A percentile compares a stretch with the other conserved stretches of the same genome.
phyloP scores from a whole-genome alignment of 2,113 vertebrate species.

The Myrmophylax atrothorax region DNA sequence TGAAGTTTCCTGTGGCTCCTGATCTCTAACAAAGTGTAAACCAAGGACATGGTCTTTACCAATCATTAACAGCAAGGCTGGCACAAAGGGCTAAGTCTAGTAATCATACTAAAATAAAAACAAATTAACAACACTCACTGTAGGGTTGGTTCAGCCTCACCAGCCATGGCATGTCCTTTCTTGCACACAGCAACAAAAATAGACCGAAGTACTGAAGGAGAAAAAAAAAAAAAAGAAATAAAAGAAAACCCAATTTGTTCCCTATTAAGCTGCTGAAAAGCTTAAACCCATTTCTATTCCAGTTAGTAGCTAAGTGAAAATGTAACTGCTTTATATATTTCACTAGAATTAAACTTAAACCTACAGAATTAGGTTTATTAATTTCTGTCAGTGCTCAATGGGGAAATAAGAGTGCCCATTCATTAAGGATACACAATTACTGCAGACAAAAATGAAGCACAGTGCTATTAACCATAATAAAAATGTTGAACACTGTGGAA shows the following conservation, averaged over 20 bases:
- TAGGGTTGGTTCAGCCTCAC: slow-evolving; percentile 45
- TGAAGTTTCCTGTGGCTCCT: slow-evolving; percentile 41
- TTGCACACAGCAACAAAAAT: slow-evolving; percentile 35
- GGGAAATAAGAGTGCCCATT: slow-evolving; percentile 84
- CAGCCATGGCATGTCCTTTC: slow-evolving; percentile 39
- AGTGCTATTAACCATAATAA: slow-evolving; percentile 87
- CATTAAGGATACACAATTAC: slow-evolving; percentile 86
- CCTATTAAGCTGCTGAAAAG: slow-evolving; percentile 72
- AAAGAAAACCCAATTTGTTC: slow-evolving; percentile 65
- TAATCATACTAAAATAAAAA: slow-evolving; percentile 49
- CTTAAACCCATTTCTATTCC: slow-evolving; percentile 71
- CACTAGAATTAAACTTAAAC: slow-evolving; percentile 88
- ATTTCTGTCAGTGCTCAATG: slow-evolving; percentile 86
- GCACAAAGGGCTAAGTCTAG: slow-evolving; percentile 63
- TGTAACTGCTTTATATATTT: slow-evolving; percentile 87
- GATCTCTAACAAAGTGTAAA: slow-evolving; percentile 74
- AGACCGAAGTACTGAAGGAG: neutral
- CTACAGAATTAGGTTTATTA: slow-evolving; percentile 89
- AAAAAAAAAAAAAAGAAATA: neutral
- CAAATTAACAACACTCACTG: slow-evolving; percentile 16
- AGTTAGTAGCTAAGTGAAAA: slow-evolving; percentile 81
- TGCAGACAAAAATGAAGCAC: slow-evolving; percentile 85
- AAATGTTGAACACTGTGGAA: slow-evolving; percentile 86
- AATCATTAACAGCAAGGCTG: slow-evolving; percentile 77
- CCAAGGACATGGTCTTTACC: slow-evolving; percentile 53